phyloP scores from a whole-genome alignment of 1,140 invertebrate genomes.

The Solen grandis region DNA sequence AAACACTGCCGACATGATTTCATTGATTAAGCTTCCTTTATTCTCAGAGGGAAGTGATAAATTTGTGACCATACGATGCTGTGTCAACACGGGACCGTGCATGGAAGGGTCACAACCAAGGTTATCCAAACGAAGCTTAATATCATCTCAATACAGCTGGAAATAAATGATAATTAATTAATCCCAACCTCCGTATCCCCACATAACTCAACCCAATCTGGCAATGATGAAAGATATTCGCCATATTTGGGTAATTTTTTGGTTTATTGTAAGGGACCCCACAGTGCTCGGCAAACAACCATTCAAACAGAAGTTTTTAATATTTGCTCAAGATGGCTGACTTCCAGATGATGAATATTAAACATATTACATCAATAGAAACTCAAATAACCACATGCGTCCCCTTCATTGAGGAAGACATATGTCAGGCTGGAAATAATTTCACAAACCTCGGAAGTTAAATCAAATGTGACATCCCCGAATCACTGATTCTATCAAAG shows the following conservation, averaged over 20 bases:
- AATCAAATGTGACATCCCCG: too few species aligned
- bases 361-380: background rate
- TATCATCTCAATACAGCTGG: constrained; percentile 29
- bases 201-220: constrained; percentile 34
- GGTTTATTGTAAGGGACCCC: background rate
- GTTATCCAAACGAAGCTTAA: constrained; percentile 35
- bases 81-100: constrained; percentile 16
- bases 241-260: constrained; percentile 36
- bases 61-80: constrained; percentile 32
- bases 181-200: constrained; percentile 16
- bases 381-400: background rate
- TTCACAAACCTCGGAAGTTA: too few species aligned
- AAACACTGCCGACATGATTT: background rate
- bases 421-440: background rate
- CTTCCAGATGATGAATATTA: background rate
- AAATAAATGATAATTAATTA: constrained; percentile 58
- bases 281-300: background rate
- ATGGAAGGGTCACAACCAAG: constrained; percentile 22
- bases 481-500: too few species aligned
- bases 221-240: constrained; percentile 5
- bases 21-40: constrained; percentile 4
- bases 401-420: background rate
- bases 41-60: constrained; percentile 36
- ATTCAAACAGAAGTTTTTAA: background rate
- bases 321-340: background rate